Percentiles rank a stretch among this genome's conserved stretches.
These are phyloP conservation scores for Cantharis nigra DNA, from an alignment of 2,888 invertebrate genomes.

Conservation along the genomic window DNA sequence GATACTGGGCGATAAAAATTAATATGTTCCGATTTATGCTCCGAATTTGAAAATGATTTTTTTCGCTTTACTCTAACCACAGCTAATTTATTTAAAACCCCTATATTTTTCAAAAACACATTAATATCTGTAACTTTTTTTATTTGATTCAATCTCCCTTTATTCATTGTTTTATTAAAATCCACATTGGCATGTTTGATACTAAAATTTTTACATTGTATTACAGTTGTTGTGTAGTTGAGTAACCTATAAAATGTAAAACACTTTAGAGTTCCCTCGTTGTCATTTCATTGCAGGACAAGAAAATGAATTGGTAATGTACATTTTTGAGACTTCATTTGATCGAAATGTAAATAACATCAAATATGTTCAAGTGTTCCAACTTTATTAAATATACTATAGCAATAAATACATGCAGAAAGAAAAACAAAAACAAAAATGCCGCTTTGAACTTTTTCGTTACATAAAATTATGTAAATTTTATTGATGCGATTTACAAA, in stretches of 20 bases:
- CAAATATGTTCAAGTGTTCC: background rate
- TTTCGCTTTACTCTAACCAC: background rate
- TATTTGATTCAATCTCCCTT: background rate
- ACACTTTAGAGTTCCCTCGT: background rate
- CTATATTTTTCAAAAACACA: background rate
- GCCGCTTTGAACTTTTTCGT: background rate
- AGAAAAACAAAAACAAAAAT: background rate
- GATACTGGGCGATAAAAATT: background rate
- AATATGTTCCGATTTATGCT: background rate
- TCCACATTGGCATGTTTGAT: background rate
- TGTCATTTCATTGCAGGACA: background rate
- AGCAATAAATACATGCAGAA: background rate
- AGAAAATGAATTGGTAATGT: background rate
- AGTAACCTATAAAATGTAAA: slow-evolving; percentile 2
- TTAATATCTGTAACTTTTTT: background rate
- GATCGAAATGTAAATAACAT: background rate
- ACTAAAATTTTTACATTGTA: slow-evolving; percentile 1
- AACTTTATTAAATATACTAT: background rate
- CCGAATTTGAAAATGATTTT: background rate
- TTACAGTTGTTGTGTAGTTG: background rate
- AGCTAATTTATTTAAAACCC: background rate
- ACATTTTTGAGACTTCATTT: background rate
- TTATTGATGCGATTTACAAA: background rate
- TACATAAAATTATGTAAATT: background rate
- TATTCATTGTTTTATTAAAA: background rate